Conservation (phyloP, 1,140 invertebrate species). For the Melipona quadrifasciata region DNA sequence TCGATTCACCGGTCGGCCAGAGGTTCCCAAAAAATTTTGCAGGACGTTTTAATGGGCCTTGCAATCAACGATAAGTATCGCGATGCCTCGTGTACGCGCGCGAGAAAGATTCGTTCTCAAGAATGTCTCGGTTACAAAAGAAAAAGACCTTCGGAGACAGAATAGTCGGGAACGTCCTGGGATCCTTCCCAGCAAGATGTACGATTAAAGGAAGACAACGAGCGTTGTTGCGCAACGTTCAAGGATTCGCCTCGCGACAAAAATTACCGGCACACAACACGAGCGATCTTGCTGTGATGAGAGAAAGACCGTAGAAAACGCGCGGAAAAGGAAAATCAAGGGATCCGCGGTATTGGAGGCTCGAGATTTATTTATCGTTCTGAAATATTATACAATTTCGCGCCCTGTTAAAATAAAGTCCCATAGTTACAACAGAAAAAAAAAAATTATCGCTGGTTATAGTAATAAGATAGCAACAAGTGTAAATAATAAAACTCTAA, state of each 20-base stretch:
- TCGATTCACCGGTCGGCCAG: not conserved
- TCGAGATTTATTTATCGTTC: not conserved
- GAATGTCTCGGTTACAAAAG: constrained; percentile 37
- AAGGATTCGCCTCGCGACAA: constrained; percentile 42
- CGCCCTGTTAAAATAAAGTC: no score
- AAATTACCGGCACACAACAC: constrained; percentile 18
- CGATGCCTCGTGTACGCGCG: not conserved
- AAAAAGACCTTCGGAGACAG: constrained; percentile 39
- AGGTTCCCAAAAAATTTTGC: not conserved
- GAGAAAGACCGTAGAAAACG: not conserved
- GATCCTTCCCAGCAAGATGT: constrained; percentile 65
- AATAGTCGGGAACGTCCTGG: constrained; percentile 68
- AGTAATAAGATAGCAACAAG: no score
- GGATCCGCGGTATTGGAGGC: not conserved
- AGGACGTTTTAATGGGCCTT: not conserved
- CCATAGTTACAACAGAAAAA: no score
- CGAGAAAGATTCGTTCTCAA: constrained; percentile 14
- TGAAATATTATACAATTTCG: no score
- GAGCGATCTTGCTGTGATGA: not conserved
- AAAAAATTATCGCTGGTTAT: no score
- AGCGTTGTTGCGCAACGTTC: constrained; percentile 50
- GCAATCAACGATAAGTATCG: constrained; percentile 1
- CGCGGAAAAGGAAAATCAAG: not conserved
- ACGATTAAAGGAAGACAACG: constrained; percentile 65
- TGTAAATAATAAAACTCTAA: no score